Conservation (phyloP, 2,888 invertebrate genomes). For the Cosmia pyralina region DNA sequence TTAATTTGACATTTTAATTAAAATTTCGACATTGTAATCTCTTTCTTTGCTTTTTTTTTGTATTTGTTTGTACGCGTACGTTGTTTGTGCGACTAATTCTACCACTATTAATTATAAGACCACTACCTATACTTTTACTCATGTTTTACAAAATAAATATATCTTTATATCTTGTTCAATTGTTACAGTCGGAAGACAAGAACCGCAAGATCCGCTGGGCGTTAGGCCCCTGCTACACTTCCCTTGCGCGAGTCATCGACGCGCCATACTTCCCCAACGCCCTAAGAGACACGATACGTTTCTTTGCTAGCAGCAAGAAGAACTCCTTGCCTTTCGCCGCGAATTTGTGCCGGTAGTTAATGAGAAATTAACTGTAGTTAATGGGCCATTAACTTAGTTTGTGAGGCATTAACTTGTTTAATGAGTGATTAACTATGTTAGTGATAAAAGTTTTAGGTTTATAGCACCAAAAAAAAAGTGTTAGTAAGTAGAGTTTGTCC, state of each 20-base stretch:
- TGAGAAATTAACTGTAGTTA: background rate
- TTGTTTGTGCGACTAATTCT: too few species aligned
- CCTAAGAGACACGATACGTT: constrained; percentile 78
- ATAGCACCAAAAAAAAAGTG: background rate
- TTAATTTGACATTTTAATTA: too few species aligned
- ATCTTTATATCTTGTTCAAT: too few species aligned
- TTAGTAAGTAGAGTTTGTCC: too few species aligned
- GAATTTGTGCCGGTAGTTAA: constrained; percentile 43
- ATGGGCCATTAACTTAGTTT: background rate
- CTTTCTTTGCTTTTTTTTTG: too few species aligned
- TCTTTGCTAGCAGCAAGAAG: constrained; percentile 59
- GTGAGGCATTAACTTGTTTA: background rate
- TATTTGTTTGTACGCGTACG: too few species aligned
- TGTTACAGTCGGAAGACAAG: constrained; percentile 93
- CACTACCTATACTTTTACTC: too few species aligned
- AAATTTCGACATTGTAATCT: too few species aligned
- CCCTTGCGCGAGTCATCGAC: constrained; percentile 79
- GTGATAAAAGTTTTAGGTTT: constrained; percentile 2
- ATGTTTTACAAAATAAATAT: too few species aligned
- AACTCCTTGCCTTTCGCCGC: constrained; percentile 35
- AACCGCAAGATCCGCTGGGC: constrained; percentile 91
- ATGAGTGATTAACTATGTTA: constrained; percentile 17
- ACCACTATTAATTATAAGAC: too few species aligned
- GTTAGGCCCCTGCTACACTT: constrained; percentile 90
- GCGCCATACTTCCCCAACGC: constrained; percentile 76